Evolutionary conservation across 2,797 vertebrate species (phyloP).

Genomic region (Hemitrygon akajei): DNA sequence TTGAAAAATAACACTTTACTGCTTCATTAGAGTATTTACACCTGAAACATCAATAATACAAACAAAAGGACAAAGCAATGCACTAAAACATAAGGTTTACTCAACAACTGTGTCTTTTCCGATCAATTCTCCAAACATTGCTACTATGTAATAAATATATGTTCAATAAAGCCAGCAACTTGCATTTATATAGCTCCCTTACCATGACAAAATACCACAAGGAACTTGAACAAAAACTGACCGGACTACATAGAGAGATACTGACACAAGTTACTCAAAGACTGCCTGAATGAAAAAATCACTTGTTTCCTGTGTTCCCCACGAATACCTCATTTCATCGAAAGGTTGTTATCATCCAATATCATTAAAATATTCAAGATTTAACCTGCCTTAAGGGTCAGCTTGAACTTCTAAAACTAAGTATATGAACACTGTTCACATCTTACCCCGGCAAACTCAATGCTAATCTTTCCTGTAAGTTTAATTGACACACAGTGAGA

Average conservation of each 20-base stretch:
- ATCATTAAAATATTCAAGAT: neutral
- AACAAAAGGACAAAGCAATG: neutral
- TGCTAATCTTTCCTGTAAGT: conserved; percentile 3
- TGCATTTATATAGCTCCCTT: neutral
- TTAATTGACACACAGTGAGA: neutral
- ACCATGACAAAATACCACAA: neutral
- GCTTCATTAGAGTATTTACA: conserved; percentile 11
- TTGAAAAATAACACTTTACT: neutral
- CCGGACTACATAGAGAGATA: neutral
- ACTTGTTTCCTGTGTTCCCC: neutral
- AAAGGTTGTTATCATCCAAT: neutral
- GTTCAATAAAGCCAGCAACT: neutral
- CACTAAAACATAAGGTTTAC: neutral
- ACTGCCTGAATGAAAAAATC: neutral
- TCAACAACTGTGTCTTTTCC: neutral
- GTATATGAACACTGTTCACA: neutral
- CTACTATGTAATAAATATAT: neutral
- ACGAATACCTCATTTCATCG: neutral
- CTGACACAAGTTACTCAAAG: neutral
- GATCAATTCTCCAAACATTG: neutral
- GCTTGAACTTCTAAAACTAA: neutral
- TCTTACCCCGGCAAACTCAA: neutral
- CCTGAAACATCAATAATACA: neutral
- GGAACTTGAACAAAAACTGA: neutral
- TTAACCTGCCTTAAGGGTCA: neutral